These are phyloP conservation scores for Gryllus bimaculatus DNA, from an alignment of 1,140 invertebrate genomes.

Conservation along the genomic window DNA sequence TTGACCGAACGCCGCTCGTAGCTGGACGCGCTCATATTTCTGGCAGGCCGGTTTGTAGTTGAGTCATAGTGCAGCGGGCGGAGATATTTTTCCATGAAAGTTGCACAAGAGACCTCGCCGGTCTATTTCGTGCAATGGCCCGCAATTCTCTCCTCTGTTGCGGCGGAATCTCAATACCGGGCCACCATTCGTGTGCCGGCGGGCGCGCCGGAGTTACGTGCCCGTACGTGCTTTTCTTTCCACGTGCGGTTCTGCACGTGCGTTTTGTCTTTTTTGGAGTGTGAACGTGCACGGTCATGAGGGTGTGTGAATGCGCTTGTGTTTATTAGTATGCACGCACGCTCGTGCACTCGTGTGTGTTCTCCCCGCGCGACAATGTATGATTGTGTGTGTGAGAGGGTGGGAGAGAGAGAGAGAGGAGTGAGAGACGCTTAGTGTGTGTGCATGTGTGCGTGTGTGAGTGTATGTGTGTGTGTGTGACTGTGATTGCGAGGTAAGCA, in stretches of 20 bases:
- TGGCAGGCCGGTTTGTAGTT: too few relatives aligned
- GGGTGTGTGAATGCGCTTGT: neutral
- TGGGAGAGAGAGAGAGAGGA: too few relatives aligned
- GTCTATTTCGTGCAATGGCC: neutral
- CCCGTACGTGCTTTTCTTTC: neutral
- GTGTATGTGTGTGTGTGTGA: too few relatives aligned
- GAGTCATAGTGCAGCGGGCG: too few relatives aligned
- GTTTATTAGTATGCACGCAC: neutral
- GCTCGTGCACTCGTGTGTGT: neutral
- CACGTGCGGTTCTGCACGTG: neutral
- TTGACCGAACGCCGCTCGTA: too few relatives aligned
- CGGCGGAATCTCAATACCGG: neutral
- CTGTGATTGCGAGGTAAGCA: too few relatives aligned
- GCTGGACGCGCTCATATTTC: too few relatives aligned
- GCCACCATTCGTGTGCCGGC: neutral
- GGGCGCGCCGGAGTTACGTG: neutral
- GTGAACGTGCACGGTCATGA: neutral
- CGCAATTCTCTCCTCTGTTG: neutral
- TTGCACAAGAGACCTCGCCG: neutral
- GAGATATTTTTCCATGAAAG: neutral
- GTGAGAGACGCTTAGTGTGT: too few relatives aligned
- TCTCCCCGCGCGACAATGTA: neutral
- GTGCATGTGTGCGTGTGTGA: too few relatives aligned
- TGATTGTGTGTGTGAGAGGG: neutral
- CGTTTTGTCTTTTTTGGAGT: neutral